Evolutionary conservation across 2,888 invertebrate genomes (phyloP).

Genomic region (Leptarthrus brevirostris): DNA sequence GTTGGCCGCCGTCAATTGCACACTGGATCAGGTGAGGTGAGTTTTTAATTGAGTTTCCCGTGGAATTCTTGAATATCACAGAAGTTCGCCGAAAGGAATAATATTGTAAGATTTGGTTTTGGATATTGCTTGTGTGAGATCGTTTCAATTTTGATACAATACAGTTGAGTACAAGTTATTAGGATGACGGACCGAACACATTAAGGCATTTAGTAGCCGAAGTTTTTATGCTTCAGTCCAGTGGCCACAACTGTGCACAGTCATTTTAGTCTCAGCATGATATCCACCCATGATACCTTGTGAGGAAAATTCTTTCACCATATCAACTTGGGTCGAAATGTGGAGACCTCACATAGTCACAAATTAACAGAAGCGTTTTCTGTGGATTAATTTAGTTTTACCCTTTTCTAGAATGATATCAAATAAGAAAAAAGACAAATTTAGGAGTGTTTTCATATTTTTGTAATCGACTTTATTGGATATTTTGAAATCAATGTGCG

Average conservation of each 20-base stretch:
- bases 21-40: slow-evolving; percentile 32
- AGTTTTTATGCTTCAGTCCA: slow-evolving; percentile 42
- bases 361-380: slow-evolving; percentile 3
- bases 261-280: slow-evolving; percentile 45
- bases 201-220: slow-evolving; percentile 38
- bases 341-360: neutral
- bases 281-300: slow-evolving; percentile 8
- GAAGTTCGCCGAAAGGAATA: slow-evolving; percentile 16
- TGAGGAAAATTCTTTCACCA: slow-evolving; percentile 12
- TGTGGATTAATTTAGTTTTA: neutral
- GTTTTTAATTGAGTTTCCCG: slow-evolving; percentile 46
- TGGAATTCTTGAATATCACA: slow-evolving; percentile 45
- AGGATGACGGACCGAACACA: slow-evolving; percentile 21
- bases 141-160: slow-evolving; percentile 24
- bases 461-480: too few species aligned
- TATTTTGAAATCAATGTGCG: too few species aligned
- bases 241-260: slow-evolving; percentile 43
- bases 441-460: too few species aligned
- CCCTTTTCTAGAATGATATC: neutral
- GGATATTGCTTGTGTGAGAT: slow-evolving; percentile 8
- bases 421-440: too few species aligned
- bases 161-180: neutral
- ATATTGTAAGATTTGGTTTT: slow-evolving; percentile 27
- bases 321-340: neutral
- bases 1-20: slow-evolving; percentile 43